A percentile compares a stretch with the other conserved stretches of the same genome.
phyloP scores from a whole-genome alignment of 2,888 invertebrate species.

The Zaprionus lineosus region DNA sequence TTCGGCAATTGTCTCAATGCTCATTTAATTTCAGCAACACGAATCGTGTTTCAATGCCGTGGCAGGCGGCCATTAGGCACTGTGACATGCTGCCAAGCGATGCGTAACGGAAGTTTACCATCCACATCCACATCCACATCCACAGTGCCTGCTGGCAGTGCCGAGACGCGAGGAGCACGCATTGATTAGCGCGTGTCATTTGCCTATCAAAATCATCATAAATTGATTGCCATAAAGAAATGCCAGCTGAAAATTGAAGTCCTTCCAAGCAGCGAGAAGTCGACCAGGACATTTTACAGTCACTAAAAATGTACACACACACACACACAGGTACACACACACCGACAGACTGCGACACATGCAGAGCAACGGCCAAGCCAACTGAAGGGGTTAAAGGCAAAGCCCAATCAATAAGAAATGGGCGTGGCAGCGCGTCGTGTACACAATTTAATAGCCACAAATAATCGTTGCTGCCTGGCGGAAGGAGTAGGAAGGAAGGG shows the following conservation, averaged over 20 bases:
- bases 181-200: conserved; percentile 72
- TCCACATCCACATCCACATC: too few species aligned
- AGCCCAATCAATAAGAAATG: conserved; percentile 40
- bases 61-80: conserved; percentile 72
- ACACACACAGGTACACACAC: neutral
- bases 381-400: conserved; percentile 34
- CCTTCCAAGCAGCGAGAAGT: conserved; percentile 12
- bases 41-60: conserved; percentile 71
- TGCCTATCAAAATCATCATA: conserved; percentile 68
- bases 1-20: conserved; percentile 66
- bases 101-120: conserved; percentile 65
- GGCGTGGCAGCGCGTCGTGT: conserved; percentile 52
- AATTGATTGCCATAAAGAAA: conserved; percentile 55
- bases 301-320: conserved; percentile 39
- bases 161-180: conserved; percentile 32
- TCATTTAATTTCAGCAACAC: conserved; percentile 74
- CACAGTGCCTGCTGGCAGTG: conserved; percentile 8
- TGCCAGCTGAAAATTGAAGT: conserved; percentile 32
- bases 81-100: conserved; percentile 49
- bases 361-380: neutral
- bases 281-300: conserved; percentile 56
- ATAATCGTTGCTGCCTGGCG: conserved; percentile 10
- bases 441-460: conserved; percentile 65
- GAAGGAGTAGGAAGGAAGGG: neutral
- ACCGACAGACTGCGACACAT: too few species aligned